phyloP scores from a whole-genome alignment of 2,113 vertebrate genomes.

The Oncorhynchus clarkii region DNA sequence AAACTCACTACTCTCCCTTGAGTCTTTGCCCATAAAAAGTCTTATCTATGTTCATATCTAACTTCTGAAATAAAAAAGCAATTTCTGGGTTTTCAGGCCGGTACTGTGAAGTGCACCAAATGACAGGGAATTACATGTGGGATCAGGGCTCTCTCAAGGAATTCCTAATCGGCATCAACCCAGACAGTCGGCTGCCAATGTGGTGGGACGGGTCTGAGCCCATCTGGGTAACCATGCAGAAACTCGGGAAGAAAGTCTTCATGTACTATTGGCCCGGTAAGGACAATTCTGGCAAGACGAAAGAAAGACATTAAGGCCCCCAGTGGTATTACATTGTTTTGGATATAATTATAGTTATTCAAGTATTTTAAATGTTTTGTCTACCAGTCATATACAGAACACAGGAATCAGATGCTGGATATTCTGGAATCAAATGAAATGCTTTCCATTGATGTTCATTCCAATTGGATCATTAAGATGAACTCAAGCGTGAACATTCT shows the following conservation, averaged over 20 bases:
- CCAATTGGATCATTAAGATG: neutral
- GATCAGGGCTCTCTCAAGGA: constrained; percentile 78
- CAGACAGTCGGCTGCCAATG: constrained; percentile 83
- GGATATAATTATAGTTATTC: too few relatives aligned
- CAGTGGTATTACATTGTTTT: too few relatives aligned
- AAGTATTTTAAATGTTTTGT: too few relatives aligned
- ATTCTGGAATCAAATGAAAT: neutral
- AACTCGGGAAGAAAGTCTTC: constrained; percentile 78
- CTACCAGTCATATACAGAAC: too few relatives aligned
- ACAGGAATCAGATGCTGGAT: neutral
- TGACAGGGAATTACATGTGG: constrained; percentile 97
- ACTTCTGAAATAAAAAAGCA: neutral
- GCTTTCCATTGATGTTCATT: neutral
- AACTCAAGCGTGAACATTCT: neutral
- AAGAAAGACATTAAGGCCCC: neutral
- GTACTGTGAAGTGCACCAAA: constrained; percentile 88
- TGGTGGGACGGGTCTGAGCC: constrained; percentile 97
- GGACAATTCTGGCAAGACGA: constrained; percentile 16
- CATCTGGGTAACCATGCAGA: constrained; percentile 90
- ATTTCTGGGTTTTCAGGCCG: constrained; percentile 75
- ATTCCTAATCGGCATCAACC: constrained; percentile 87
- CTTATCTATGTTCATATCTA: neutral
- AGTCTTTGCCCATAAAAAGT: neutral
- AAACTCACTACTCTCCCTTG: neutral
- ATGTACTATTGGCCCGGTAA: constrained; percentile 99